Conservation (phyloP, 2,797 vertebrate species). For the Apodemus agrarius region DNA sequence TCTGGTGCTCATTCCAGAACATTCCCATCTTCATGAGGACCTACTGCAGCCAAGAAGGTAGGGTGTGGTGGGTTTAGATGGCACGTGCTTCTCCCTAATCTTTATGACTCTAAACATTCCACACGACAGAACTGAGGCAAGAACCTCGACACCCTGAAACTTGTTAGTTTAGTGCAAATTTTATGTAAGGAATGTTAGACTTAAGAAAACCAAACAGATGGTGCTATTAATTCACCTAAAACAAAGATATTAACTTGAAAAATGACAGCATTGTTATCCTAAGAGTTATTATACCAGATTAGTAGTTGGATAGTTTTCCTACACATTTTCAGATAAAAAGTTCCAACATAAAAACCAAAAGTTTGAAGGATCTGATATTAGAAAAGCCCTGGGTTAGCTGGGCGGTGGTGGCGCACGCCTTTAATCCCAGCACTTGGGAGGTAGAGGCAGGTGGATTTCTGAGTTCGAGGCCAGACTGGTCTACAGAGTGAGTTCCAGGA, state of each 20-base stretch:
- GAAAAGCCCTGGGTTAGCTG: neutral
- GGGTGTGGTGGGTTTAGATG: neutral
- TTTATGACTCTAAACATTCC: neutral
- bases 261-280: neutral
- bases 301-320: neutral
- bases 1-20: neutral
- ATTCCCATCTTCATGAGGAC: neutral
- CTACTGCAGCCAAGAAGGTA: neutral
- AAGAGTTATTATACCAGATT: neutral
- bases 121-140: neutral
- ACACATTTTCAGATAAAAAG: neutral
- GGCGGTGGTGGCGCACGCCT: too few relatives aligned
- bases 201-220: neutral
- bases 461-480: too few relatives aligned
- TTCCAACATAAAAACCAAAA: neutral
- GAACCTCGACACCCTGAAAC: neutral
- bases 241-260: neutral
- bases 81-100: neutral
- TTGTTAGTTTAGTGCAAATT: constrained; percentile 14
- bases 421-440: too few relatives aligned
- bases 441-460: too few relatives aligned
- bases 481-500: too few relatives aligned
- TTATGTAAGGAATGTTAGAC: constrained; percentile 9
- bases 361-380: constrained; percentile 5
- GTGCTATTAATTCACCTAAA: neutral